Evolutionary conservation across 1,140 invertebrate genomes (phyloP), one percentile per base, ranked within the genome.

Genomic region (Camponotus vicinus): DNA sequence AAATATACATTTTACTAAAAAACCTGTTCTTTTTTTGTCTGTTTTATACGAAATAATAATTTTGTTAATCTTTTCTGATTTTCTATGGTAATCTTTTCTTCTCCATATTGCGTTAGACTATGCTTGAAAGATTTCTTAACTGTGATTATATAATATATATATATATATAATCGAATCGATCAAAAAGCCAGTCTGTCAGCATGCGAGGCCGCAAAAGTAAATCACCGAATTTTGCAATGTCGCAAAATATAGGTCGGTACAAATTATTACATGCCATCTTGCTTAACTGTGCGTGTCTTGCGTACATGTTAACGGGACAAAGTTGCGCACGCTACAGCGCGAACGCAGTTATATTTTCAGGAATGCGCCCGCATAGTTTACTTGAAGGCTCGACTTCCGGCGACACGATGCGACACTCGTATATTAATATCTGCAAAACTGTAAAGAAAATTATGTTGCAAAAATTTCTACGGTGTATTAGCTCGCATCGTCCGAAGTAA

Each of bases 211-310:
- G n/a, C 63, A n/a, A 45, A 45, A 32, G 52, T 59, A 45, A n/a
- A 57, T 66, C 40, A 61, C 80, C 85, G 11, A 86, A 86, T 86
- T 86, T 75, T 66, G 55, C 55, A 3, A 15, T 70, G 64, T 69
- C 59, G 69, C 15, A 52, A 45, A 45, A 84, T 87, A 55, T 84
- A 73, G 85, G 79, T 89, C 80, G 78, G 21, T 59, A 49, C 37
- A 78, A 80, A 90, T 90, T 85, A 90, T 87, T 85, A 78, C 85
- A 82, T 82, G 85, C 89, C 87, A 85, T 89, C 21, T 40, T 82
- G 61, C 59, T 64, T 32, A 63, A 37, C 52, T 80, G 40, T 85
- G 87, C 77, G 61, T 80, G 85, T 61, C 3, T 73, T 78, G 80
- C 63, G 64, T 85, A 71, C 78, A 80, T 70, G 85, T 89, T 90